Conservation (phyloP, 2,888 invertebrate species). For the Acholoe squamosa region DNA sequence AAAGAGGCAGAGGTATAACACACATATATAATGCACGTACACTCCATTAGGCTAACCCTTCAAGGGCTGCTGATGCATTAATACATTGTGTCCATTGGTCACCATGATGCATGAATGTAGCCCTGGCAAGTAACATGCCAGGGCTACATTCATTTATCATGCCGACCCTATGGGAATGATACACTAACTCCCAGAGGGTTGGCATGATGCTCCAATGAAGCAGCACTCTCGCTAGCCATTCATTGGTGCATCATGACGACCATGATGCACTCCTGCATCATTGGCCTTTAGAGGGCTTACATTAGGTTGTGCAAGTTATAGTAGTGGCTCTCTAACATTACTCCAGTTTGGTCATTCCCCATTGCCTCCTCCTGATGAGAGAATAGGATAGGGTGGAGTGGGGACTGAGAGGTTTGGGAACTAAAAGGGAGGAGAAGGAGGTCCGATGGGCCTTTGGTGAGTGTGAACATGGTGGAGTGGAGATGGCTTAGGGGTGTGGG, state of each 20-base stretch:
- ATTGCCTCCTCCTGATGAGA: background rate
- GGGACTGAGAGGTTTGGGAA: background rate
- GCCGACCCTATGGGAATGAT: too few species aligned
- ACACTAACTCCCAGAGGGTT: too few species aligned
- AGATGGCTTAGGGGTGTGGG: conserved; percentile 18
- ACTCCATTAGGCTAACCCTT: conserved; percentile 16
- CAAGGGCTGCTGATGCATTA: too few species aligned
- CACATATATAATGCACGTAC: background rate
- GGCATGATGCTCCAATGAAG: too few species aligned
- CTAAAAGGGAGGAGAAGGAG: background rate
- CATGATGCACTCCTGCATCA: too few species aligned
- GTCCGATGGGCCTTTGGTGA: background rate
- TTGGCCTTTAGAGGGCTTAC: too few species aligned
- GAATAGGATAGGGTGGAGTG: background rate
- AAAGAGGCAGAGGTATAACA: conserved; percentile 57
- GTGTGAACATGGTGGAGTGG: background rate
- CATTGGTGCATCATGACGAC: too few species aligned
- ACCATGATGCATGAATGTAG: too few species aligned
- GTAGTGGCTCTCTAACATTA: conserved; percentile 17
- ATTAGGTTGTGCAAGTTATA: background rate
- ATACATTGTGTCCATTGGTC: too few species aligned
- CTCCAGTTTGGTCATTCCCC: background rate
- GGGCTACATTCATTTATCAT: too few species aligned
- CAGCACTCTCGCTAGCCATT: too few species aligned
- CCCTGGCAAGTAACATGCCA: too few species aligned